Conservation (phyloP, 2,113 vertebrate species). For the Lagopus muta region DNA sequence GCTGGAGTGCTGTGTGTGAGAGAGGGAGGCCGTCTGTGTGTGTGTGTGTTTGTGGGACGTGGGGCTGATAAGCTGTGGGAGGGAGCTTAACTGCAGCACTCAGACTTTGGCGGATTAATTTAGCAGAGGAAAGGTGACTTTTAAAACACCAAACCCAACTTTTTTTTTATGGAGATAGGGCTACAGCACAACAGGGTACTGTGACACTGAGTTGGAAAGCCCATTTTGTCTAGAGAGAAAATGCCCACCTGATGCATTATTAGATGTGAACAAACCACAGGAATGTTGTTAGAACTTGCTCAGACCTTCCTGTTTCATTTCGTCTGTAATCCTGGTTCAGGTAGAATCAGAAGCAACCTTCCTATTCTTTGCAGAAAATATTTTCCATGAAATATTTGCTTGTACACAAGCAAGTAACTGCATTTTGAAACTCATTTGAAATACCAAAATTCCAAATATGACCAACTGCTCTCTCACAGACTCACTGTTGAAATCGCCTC, state of each 20-base stretch:
- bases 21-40: not conserved
- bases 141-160: not conserved
- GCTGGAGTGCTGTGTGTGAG: not conserved
- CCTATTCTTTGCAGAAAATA: not conserved
- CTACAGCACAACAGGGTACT: not conserved
- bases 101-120: not conserved
- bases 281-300: not conserved
- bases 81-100: not conserved
- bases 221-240: not conserved
- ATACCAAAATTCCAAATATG: not conserved
- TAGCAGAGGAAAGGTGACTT: conserved; percentile 13
- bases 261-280: not conserved
- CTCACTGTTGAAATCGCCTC: not conserved
- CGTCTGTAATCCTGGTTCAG: not conserved
- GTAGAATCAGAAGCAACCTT: not conserved
- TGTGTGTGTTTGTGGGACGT: not conserved
- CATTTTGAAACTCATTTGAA: not conserved
- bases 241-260: not conserved
- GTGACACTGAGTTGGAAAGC: not conserved
- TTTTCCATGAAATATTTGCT: not conserved
- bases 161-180: conserved; percentile 12
- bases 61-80: not conserved
- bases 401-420: not conserved
- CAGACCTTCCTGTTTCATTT: not conserved
- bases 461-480: not conserved